phyloP scores from a whole-genome alignment of 2,797 vertebrate genomes.

The Erpetoichthys calabaricus region DNA sequence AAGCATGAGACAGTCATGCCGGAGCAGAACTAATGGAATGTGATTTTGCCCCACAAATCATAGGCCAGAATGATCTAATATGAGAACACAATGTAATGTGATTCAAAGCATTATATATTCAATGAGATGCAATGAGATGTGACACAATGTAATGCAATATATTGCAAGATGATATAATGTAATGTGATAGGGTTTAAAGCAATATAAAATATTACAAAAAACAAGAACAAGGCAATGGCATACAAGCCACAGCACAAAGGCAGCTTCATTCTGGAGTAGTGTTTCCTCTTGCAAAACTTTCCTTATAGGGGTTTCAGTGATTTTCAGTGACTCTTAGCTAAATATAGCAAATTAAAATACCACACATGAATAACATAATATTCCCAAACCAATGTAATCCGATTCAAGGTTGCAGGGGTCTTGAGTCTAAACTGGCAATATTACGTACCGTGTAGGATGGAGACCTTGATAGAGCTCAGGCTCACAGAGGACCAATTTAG shows the following conservation, averaged over 20 bases:
- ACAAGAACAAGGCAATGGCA: slow-evolving; percentile 9
- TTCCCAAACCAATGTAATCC: no score
- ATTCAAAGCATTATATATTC: slow-evolving; percentile 34
- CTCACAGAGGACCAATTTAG: no score
- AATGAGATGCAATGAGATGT: slow-evolving; percentile 34
- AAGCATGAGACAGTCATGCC: neutral
- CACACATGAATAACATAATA: no score
- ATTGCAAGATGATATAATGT: slow-evolving; percentile 35
- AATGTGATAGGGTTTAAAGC: slow-evolving; percentile 32
- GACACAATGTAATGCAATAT: slow-evolving; percentile 29
- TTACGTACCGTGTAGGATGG: no score
- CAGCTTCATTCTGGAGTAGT: no score
- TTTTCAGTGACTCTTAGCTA: no score
- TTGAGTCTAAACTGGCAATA: no score
- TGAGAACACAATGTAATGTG: slow-evolving; percentile 50
- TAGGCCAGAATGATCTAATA: slow-evolving; percentile 34
- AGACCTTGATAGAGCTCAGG: no score
- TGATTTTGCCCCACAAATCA: neutral
- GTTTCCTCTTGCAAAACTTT: no score
- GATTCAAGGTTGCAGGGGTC: no score
- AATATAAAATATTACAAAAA: slow-evolving; percentile 35
- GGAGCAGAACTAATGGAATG: neutral
- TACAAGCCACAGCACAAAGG: no score
- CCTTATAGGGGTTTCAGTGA: neutral
- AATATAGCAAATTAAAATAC: no score